phyloP scores from a whole-genome alignment of 2,797 vertebrate genomes.

The Discoglossus pictus region DNA sequence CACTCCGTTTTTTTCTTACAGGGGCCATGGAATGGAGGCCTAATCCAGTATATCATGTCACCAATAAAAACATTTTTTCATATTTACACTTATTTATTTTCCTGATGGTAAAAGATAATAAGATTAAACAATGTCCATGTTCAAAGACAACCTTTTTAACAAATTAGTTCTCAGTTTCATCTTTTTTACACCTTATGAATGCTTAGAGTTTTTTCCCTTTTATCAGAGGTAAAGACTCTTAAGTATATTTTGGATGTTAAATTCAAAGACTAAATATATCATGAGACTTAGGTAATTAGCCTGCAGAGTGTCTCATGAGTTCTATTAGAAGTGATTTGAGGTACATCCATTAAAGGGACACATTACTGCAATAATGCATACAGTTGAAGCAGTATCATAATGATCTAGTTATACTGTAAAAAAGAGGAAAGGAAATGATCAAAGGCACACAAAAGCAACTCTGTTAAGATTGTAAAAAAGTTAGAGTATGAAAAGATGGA shows the following conservation, averaged over 20 bases:
- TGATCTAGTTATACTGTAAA: conserved; percentile 41
- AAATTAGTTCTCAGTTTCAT: too few relatives aligned
- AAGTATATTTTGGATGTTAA: conserved; percentile 32
- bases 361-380: conserved; percentile 35
- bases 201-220: conserved; percentile 20
- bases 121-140: too few relatives aligned
- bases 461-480: conserved; percentile 30
- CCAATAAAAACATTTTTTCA: too few relatives aligned
- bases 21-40: too few relatives aligned
- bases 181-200: conserved; percentile 11
- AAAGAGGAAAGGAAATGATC: conserved; percentile 30
- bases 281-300: conserved; percentile 46
- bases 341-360: conserved; percentile 36
- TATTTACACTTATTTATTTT: too few relatives aligned
- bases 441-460: conserved; percentile 26
- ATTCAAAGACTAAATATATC: conserved; percentile 42
- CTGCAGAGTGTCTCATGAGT: conserved; percentile 36
- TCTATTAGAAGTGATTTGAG: conserved; percentile 44
- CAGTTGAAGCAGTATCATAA: conserved; percentile 25
- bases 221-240: conserved; percentile 11
- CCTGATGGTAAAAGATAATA: too few relatives aligned
- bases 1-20: too few relatives aligned
- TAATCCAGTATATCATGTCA: too few relatives aligned
- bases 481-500: conserved; percentile 10
- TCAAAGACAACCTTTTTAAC: too few relatives aligned